Base-by-base conservation (phyloP, 1,140 invertebrate genomes). In the Anoplolepis gracilipes region DNA sequence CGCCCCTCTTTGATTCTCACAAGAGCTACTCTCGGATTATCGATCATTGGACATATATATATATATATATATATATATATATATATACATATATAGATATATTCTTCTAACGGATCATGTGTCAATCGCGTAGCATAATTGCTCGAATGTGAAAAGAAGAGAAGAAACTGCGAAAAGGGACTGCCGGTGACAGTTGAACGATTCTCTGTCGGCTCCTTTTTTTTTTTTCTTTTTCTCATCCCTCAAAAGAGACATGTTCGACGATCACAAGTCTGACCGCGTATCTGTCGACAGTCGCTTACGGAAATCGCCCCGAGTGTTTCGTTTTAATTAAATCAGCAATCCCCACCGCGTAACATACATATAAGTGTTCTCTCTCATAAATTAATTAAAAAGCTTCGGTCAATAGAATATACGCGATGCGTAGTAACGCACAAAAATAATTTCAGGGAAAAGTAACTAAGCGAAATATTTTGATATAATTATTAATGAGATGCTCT, bases 311-410 rank as follows among this genome's bases (percentile, higher is more conserved):
- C 67, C 53, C 53, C 53, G 67, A 25, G 78, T 73, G 67, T 82
- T 82, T 82, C 67, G 36, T 61, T 72, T 73, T 82, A 82, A 82
- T 82, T 82, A 82, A 82, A 72, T 69, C 75, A 77, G 4, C 25
- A 42, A 11, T 6, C n/a, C 53, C 13, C 25, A 25, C 46, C 7
- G 8, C 16, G 22, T 8, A 28, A 25, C 33, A 28, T 28, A 30
- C 53, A 46, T 36, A 39, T 82, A 82, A 73, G 67, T 82, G 19
- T n/a, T n/a, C 33, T 67, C 33, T 55, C 19, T 81, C 65, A 72
- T 72, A 72, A 61, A 72, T 67, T 82, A 82, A 82, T 82, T 82
- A 82, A 82, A 81, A 82, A 73, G 36, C 78, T 72, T 59, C 19
- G 67, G 25, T 57, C 65, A 82, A 82, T 67, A 73, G 1, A 33